phyloP scores from a whole-genome alignment of 37 sponge, comb jelly and placozoan genomes.

The Axinella damicornis region DNA sequence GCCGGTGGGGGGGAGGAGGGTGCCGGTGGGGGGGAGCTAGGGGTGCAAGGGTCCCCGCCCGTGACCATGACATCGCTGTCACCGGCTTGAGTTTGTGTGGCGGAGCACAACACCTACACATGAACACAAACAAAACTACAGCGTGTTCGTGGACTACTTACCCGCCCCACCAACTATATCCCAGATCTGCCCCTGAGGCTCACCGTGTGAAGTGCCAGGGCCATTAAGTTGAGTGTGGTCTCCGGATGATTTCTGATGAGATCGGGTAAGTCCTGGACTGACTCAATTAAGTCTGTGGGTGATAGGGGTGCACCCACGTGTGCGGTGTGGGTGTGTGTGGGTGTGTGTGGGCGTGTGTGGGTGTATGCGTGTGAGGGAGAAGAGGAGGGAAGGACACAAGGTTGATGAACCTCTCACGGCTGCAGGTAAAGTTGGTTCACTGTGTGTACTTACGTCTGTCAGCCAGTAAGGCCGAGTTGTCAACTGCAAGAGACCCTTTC shows the following conservation, averaged over 20 bases:
- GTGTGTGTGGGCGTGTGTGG: too few species aligned
- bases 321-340: too few species aligned
- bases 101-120: background rate
- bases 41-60: background rate
- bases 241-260: conserved; percentile 59
- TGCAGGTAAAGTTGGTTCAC: background rate
- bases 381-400: background rate
- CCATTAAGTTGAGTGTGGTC: conserved; percentile 49
- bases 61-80: background rate
- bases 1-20: background rate
- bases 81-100: background rate
- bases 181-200: background rate
- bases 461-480: conserved; percentile 33
- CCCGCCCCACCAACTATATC: background rate
- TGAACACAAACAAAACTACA: background rate
- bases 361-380: background rate
- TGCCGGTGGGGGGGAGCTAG: background rate
- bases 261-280: conserved; percentile 34
- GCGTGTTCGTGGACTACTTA: background rate
- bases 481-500: conserved; percentile 50
- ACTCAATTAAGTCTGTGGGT: background rate
- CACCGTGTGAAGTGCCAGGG: conserved; percentile 67
- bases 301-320: too few species aligned
- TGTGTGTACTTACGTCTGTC: conserved; percentile 25
- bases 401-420: background rate